Evolutionary conservation across 2,113 vertebrate genomes (phyloP).

Genomic region (Neogobius melanostomus): DNA sequence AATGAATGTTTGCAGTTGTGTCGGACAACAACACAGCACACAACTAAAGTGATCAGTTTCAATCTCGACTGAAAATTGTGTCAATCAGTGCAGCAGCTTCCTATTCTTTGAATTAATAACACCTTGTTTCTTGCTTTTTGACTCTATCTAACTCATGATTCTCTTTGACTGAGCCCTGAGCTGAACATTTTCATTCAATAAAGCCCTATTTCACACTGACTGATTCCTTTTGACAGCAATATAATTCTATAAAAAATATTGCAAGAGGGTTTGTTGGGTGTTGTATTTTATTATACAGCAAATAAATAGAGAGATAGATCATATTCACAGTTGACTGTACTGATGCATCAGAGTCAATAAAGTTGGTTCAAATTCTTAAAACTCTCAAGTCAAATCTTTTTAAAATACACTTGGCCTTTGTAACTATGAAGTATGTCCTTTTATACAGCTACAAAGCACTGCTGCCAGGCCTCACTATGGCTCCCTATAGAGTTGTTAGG

Average conservation of each 20-base stretch:
- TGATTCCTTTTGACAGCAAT: too few relatives aligned
- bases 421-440: neutral
- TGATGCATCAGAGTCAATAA: neutral
- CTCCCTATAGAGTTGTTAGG: slow-evolving; percentile 42
- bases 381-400: neutral
- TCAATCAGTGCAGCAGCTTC: neutral
- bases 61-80: too few relatives aligned
- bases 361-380: neutral
- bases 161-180: slow-evolving; percentile 32
- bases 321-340: too few relatives aligned
- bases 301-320: too few relatives aligned
- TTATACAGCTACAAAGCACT: neutral
- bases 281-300: too few relatives aligned
- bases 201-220: slow-evolving; percentile 19
- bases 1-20: neutral
- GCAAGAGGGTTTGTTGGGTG: too few relatives aligned
- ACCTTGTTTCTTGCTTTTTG: too few relatives aligned
- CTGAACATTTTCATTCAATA: slow-evolving; percentile 23
- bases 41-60: too few relatives aligned
- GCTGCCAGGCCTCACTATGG: slow-evolving; percentile 23
- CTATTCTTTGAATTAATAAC: slow-evolving; percentile 38
- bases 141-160: slow-evolving; percentile 20
- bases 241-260: too few relatives aligned
- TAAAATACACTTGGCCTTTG: neutral
- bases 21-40: too few relatives aligned